Evolutionary conservation across 2,888 invertebrate species (phyloP), one percentile per base, ranked within the genome.

Genomic region (Dicycla oo): DNA sequence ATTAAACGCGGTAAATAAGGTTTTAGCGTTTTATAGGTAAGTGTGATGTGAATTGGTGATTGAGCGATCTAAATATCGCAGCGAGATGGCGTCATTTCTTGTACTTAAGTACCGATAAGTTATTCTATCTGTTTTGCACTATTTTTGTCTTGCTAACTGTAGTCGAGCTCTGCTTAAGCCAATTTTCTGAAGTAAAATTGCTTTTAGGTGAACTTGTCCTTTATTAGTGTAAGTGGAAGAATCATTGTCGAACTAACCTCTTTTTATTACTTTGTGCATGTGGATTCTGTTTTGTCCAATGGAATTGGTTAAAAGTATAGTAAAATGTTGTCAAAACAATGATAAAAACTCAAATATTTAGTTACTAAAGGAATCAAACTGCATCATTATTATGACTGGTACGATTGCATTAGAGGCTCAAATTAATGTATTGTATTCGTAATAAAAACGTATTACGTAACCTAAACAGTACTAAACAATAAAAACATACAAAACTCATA

Each of bases 21-120:
- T 87, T 85, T 78, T 88, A 87, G 87, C 84, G 80, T 74, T 81
- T 69, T 70, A 51, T 88, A 91, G 92, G 92, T 92, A 90, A 92
- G 92, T 92, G 69, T 83, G 76, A 78, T 77, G 66, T 66, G 70
- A 70, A 58, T 65, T 63, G 81, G 72, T 69, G 69, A 40, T 43
- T 60, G 56, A 49, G 38, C 45, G 78, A 57, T 62, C 38, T 47
- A 20, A 45, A 49, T 60, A 73, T 26, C 13, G 23, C 30, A 38
- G n/a, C 49, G 51, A 64, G 76, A 69, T 80, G 78, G 80, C 78
- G 81, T 81, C 80, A 70, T 73, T 66, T 38, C 40, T 67, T 47
- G 23, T 64, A 38, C 34, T 6, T 30, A 30, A 2, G 3, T 34
- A 34, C 49, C 13, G 54, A 45, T 54, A 49, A 30, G 40, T 40